Evolutionary conservation across 2,888 invertebrate genomes (phyloP).

Genomic region (Dryomyza anilis): DNA sequence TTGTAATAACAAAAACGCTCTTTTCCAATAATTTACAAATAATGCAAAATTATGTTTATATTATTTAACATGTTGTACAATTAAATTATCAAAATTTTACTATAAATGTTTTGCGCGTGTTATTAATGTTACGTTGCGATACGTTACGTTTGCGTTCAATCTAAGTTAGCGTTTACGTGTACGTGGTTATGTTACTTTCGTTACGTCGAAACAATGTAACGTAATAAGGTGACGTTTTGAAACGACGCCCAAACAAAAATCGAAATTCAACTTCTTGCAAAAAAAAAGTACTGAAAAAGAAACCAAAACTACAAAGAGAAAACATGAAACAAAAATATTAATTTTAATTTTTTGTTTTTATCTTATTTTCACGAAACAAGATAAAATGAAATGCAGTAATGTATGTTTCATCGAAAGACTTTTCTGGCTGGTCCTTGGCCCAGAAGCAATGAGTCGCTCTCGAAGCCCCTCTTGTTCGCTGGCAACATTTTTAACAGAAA

Average conservation of each 20-base stretch:
- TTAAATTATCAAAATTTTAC: slow-evolving; percentile 18
- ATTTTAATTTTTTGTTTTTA: slow-evolving; percentile 34
- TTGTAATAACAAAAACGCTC: slow-evolving; percentile 31
- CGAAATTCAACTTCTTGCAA: slow-evolving; percentile 64
- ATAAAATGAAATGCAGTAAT: slow-evolving; percentile 37
- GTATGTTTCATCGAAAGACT: slow-evolving; percentile 12
- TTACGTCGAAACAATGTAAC: too few relatives aligned
- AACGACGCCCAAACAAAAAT: slow-evolving; percentile 64
- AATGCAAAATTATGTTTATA: slow-evolving; percentile 18
- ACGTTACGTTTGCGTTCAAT: not conserved
- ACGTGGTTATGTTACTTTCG: slow-evolving; percentile 1
- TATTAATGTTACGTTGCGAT: not conserved
- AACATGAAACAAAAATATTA: slow-evolving; percentile 36
- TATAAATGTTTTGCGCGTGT: not conserved
- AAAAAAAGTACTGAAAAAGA: slow-evolving; percentile 44
- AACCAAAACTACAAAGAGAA: slow-evolving; percentile 32
- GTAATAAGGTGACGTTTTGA: slow-evolving; percentile 53
- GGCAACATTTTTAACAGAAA: slow-evolving; percentile 20
- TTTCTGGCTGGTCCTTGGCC: not conserved
- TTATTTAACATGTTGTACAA: slow-evolving; percentile 25
- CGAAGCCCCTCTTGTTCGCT: slow-evolving; percentile 33
- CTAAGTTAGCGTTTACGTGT: slow-evolving; percentile 7
- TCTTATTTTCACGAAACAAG: slow-evolving; percentile 20
- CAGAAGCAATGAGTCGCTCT: slow-evolving; percentile 2
- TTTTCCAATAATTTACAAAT: slow-evolving; percentile 30